Percentiles rank a stretch among this genome's conserved stretches.
Evolutionary conservation across 2,888 invertebrate genomes (phyloP).

Genomic region (Chrysolina haemoptera): DNA sequence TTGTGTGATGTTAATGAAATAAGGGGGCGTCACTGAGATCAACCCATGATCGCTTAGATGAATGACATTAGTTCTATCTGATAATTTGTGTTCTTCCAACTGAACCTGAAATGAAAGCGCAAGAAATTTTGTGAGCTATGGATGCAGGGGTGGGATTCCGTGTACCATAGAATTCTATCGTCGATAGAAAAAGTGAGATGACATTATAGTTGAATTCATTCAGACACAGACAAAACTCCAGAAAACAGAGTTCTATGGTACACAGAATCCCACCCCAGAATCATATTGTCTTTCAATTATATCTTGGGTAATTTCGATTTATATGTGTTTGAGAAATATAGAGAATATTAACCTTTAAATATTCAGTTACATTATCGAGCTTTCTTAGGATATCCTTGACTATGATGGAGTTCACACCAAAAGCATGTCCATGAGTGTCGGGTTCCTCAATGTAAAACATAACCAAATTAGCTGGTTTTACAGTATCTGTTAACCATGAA

Average conservation of each 20-base stretch:
- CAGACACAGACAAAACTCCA: too few species aligned
- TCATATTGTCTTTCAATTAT: too few species aligned
- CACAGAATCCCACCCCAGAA: too few species aligned
- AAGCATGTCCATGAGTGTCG: conserved; percentile 76
- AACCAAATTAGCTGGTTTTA: conserved; percentile 78
- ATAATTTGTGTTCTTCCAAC: conserved; percentile 71
- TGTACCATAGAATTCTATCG: too few species aligned
- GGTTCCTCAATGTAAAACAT: conserved; percentile 82
- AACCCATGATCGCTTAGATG: conserved; percentile 84
- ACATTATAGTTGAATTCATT: too few species aligned
- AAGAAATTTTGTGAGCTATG: too few species aligned
- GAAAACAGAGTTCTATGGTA: too few species aligned
- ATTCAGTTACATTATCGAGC: conserved; percentile 73
- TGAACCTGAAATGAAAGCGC: conserved; percentile 63
- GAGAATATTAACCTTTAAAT: conserved; percentile 69
- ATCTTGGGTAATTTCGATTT: too few species aligned
- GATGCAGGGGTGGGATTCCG: too few species aligned
- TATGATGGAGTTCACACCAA: conserved; percentile 72
- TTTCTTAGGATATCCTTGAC: conserved; percentile 68
- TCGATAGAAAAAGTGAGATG: too few species aligned
- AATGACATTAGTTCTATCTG: conserved; percentile 75
- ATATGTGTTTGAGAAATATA: too few species aligned
- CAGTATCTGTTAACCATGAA: conserved; percentile 74
- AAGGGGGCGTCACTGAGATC: conserved; percentile 71
- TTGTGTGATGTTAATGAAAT: conserved; percentile 73